A percentile compares a stretch with the other conserved stretches of the same genome.
These are phyloP conservation scores for Anguilla rostrata DNA, from an alignment of 2,113 vertebrate species.

Conservation along the genomic window DNA sequence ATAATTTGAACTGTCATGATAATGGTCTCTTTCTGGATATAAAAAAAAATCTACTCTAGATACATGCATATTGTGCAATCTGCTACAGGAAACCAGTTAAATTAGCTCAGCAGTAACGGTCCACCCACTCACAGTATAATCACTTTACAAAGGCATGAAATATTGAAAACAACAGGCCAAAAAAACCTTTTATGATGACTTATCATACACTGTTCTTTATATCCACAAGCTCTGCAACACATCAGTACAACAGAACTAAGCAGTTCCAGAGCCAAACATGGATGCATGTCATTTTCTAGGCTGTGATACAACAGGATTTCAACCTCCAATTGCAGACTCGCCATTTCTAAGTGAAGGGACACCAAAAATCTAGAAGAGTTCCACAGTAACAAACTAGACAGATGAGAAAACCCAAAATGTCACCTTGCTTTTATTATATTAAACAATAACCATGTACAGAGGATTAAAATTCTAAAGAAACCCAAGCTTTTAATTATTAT, in stretches of 20 bases:
- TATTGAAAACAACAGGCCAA: background rate
- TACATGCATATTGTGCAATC: slow-evolving; percentile 1
- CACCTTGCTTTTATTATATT: slow-evolving; percentile 73
- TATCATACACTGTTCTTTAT: background rate
- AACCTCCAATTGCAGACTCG: background rate
- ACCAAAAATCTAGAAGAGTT: background rate
- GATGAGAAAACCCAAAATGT: slow-evolving; percentile 65
- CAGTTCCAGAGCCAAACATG: no score
- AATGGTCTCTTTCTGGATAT: background rate
- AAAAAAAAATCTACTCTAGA: background rate
- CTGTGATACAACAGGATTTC: background rate
- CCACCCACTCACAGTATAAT: background rate
- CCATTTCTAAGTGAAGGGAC: background rate
- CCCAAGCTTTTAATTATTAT: slow-evolving; percentile 50
- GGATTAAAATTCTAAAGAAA: slow-evolving; percentile 71
- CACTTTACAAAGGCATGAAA: background rate
- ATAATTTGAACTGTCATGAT: background rate
- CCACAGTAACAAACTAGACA: background rate
- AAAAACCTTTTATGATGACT: background rate
- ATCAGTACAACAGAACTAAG: background rate
- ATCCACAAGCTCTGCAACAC: background rate
- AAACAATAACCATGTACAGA: slow-evolving; percentile 74
- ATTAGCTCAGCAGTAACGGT: slow-evolving; percentile 10
- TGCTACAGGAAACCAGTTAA: background rate
- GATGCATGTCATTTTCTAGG: background rate